Evolutionary conservation across 2,113 vertebrate genomes (phyloP).

Genomic region (Mus musculus): DNA sequence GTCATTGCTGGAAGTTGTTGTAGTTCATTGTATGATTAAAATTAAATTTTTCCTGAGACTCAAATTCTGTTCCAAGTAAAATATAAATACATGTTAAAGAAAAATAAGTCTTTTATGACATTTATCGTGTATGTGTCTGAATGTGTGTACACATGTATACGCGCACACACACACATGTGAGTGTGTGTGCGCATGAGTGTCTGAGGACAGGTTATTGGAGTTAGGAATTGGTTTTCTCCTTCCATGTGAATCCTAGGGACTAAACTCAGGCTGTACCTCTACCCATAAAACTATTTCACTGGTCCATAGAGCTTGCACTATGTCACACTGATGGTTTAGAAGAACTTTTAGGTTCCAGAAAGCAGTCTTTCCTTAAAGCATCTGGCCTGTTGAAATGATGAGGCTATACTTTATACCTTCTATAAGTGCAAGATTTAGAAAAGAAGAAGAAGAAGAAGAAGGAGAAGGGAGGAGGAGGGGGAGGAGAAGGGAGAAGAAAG

Average conservation of each 20-base stretch:
- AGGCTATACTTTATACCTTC: neutral
- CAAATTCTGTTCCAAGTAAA: constrained; percentile 17
- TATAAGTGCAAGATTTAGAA: neutral
- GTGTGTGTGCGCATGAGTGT: neutral
- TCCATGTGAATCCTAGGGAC: neutral
- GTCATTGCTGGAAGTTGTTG: neutral
- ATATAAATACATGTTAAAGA: constrained; percentile 27
- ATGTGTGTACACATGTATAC: neutral
- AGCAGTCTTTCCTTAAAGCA: neutral
- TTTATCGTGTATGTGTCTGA: neutral
- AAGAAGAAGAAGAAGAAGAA: neutral
- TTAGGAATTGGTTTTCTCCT: neutral
- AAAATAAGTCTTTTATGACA: neutral
- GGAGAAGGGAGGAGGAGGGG: neutral
- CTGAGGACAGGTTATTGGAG: neutral
- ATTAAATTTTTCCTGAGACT: constrained; percentile 41
- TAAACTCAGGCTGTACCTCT: neutral
- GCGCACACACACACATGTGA: neutral
- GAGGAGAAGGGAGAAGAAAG: too few species aligned
- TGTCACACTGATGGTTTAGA: neutral
- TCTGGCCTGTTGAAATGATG: neutral
- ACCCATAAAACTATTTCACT: neutral
- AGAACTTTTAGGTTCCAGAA: constrained; percentile 32
- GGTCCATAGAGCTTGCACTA: neutral
- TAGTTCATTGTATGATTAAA: neutral